Conservation (phyloP, 2,113 vertebrate species). For the Rhea pennata region DNA sequence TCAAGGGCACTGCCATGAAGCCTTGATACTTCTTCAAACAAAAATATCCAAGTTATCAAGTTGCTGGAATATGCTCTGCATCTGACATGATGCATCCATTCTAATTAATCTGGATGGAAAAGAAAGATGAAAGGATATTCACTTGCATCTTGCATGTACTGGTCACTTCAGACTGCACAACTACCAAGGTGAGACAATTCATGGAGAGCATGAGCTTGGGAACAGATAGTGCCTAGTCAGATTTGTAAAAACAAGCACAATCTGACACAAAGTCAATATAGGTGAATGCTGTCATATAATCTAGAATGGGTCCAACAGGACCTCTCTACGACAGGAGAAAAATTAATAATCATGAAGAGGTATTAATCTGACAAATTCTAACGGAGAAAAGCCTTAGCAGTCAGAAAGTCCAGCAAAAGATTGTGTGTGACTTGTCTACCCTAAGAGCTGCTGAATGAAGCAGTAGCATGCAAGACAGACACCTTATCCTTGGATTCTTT, state of each 20-base stretch:
- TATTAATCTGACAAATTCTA: background rate
- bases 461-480: background rate
- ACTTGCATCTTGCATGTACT: background rate
- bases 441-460: background rate
- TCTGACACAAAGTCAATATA: too few species aligned
- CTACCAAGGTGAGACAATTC: background rate
- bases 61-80: background rate
- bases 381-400: background rate
- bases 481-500: background rate
- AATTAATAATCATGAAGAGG: background rate
- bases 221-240: background rate
- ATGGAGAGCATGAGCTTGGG: background rate
- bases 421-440: background rate
- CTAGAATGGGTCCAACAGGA: background rate
- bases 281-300: background rate
- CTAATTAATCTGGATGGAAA: background rate
- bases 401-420: background rate
- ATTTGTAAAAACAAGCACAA: background rate
- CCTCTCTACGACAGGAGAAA: background rate
- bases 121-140: background rate
- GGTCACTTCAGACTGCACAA: background rate
- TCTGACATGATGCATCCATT: background rate
- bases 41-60: background rate
- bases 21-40: background rate
- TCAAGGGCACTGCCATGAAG: background rate